Base-by-base conservation (phyloP, 2,113 vertebrate genomes). In the Argyrosomus japonicus region DNA sequence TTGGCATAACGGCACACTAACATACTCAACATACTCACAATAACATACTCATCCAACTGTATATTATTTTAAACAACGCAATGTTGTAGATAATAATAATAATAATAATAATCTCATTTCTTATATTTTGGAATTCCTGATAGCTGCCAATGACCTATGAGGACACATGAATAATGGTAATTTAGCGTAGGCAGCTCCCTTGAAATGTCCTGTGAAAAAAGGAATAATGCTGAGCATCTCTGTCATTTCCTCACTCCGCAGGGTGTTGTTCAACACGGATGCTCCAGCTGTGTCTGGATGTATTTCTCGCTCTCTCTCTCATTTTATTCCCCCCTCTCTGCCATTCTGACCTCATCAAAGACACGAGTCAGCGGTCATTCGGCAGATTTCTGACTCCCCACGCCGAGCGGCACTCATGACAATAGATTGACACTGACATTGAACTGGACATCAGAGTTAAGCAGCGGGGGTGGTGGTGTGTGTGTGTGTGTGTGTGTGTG, bases 261-360 rank as follows among this genome's bases (percentile, higher is more conserved):
- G 87, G 82, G 70, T 77, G 70, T 50, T 84, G 68, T 86, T 83
- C 51, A 40, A 23, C 75, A 64, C 47, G 7, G 79, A 62, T 58
- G 73, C 64, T 76, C 88, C 88, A 70, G 90, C 88, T 83, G 88
- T 50, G 79, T 73, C 40, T 77, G 62, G 72, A 17, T 82, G 67
- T 72, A 11, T 68, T 51, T 54, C 57, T 65, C 79, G 6, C 21
- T 29, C 27, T 8, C 56, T 65, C 75, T 10, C n/a, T 50, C 25
- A 6, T 57, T 45, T 32, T 51, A 23, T 40, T 19, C 5, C 14
- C 43, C 2, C 5, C 13, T 6, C 17, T 13, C 19, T 48, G 60
- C 27, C 68, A 53, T 45, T 53, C 69, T 79, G 86, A 84, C 81
- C 81, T 86, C 77, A 65, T 86, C 86, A 79, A 53, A 84, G 70